A percentile compares a stretch with the other conserved stretches of the same genome.
Evolutionary conservation across 1,140 invertebrate genomes (phyloP).

Genomic region (Elysia chlorotica): DNA sequence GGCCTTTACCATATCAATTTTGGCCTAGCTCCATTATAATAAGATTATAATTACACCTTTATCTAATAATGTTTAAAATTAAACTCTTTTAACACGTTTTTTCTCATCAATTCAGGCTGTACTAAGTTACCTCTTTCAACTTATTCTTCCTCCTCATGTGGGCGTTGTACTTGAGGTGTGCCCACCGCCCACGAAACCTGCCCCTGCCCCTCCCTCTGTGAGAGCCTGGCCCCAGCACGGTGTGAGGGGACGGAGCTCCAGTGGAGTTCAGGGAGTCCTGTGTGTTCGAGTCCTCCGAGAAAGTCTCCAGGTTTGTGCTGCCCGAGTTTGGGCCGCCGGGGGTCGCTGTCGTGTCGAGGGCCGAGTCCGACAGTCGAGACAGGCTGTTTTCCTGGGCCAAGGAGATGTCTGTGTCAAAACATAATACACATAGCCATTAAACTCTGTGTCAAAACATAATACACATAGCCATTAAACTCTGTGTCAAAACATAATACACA

Average conservation of each 20-base stretch:
- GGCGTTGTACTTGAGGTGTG: conserved; percentile 28
- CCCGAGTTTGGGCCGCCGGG: neutral
- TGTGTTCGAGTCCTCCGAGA: conserved; percentile 56
- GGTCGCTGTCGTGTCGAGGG: neutral
- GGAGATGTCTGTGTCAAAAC: no score
- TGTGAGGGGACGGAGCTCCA: conserved; percentile 22
- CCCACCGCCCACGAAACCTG: conserved; percentile 28
- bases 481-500: no score
- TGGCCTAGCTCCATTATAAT: no score
- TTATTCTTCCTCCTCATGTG: conserved; percentile 63
- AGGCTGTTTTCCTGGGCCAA: conserved; percentile 15
- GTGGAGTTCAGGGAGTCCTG: conserved; percentile 43
- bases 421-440: no score
- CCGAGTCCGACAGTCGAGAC: neutral
- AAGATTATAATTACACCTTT: no score
- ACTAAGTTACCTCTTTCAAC: conserved; percentile 62
- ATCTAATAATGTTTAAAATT: no score
- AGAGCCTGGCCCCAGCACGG: neutral
- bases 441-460: no score
- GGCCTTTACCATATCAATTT: no score
- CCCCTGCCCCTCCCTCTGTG: conserved; percentile 23
- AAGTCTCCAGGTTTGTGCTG: conserved; percentile 36
- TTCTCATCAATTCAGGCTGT: neutral
- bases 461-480: no score
- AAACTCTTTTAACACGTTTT: neutral